Percentiles rank a stretch among this genome's conserved stretches.
Conservation (phyloP, 1,140 invertebrate species). For the Tetranychus urticae region DNA sequence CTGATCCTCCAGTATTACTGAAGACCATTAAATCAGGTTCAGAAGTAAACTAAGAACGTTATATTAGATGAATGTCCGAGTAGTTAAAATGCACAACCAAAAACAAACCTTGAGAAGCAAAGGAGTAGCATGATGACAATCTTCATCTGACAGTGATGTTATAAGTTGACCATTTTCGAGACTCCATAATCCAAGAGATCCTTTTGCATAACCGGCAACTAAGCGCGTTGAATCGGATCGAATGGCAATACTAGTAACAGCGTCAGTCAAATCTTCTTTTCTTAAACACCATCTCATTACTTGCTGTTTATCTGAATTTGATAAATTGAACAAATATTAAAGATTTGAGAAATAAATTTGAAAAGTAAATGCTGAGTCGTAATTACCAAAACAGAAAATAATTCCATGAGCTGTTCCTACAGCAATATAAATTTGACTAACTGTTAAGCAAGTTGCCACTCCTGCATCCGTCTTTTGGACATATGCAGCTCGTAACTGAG, state of each 20-base stretch:
- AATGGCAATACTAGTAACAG: slow-evolving; percentile 58
- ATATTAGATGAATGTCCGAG: too few species aligned
- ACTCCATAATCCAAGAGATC: slow-evolving; percentile 33
- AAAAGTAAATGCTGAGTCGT: slow-evolving; percentile 19
- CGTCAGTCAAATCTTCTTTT: slow-evolving; percentile 29
- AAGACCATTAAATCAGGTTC: slow-evolving; percentile 48
- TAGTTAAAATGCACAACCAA: too few species aligned
- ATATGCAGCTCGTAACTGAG: slow-evolving; percentile 47
- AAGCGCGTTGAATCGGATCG: slow-evolving; percentile 64
- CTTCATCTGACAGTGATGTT: slow-evolving; percentile 52
- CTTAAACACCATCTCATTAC: slow-evolving; percentile 48
- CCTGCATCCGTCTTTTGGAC: slow-evolving; percentile 65
- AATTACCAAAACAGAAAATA: slow-evolving; percentile 56
- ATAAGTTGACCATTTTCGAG: slow-evolving; percentile 33
- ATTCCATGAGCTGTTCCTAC: slow-evolving; percentile 81
- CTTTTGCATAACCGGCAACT: slow-evolving; percentile 61
- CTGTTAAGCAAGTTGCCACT: slow-evolving; percentile 42
- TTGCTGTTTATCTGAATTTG: slow-evolving; percentile 21
- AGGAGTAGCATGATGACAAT: slow-evolving; percentile 61
- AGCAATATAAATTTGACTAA: slow-evolving; percentile 28
- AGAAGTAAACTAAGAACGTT: slow-evolving; percentile 37
- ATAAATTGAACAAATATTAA: slow-evolving; percentile 1
- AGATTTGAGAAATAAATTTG: slow-evolving; percentile 28
- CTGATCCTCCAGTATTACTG: slow-evolving; percentile 86
- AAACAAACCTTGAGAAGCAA: slow-evolving; percentile 40